Evolutionary conservation across 2,888 invertebrate species (phyloP), one percentile per base, ranked within the genome.

Genomic region (Netelia virgata): DNA sequence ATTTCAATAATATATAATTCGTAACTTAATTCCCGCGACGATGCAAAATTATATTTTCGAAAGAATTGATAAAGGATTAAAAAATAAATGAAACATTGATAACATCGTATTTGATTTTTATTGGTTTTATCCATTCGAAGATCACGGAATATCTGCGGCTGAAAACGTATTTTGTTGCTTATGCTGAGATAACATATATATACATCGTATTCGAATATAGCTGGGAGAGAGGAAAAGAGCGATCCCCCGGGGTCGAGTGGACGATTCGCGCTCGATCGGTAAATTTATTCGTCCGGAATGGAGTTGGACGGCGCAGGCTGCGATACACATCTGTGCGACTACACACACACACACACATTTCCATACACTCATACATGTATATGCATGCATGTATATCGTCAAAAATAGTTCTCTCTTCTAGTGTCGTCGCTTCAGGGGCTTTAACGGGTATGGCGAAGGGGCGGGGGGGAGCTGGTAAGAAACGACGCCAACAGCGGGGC

Each of bases 271-370:
- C 79, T 86, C 81, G 86, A 86, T 86, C 86, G 83, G 78, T 72
- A 81, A 84, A 86, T 86, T 86, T 84, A 86, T 86, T 86, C 86
- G 84, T 82, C 83, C 84, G 84, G 81, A 86, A 86, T 84, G 57
- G 75, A 83, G 86, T 74, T 69, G 78, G 61, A 78, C 41, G 70
- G 79, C 36, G 61, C 61, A 63, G 64, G 72, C 74, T 79, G 75
- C 74, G 64, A 55, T 75, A 75, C 82, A 75, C 72, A 47, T 73
- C 72, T 73, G 75, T 72, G 72, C 72, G 16, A 63, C 36, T 36
- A 8, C 28, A 70, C 11, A 9, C 5, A 50, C 50, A 1, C 20
- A 20, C 61, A 23, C 14, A 18, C 23, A 20, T 64, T 11, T 16
- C 43, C 16, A 36, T 18, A 20, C 41, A 70, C 9, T 41, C 16